Evolutionary conservation across 2,113 vertebrate genomes (phyloP).

Genomic region (Pteropus alecto): DNA sequence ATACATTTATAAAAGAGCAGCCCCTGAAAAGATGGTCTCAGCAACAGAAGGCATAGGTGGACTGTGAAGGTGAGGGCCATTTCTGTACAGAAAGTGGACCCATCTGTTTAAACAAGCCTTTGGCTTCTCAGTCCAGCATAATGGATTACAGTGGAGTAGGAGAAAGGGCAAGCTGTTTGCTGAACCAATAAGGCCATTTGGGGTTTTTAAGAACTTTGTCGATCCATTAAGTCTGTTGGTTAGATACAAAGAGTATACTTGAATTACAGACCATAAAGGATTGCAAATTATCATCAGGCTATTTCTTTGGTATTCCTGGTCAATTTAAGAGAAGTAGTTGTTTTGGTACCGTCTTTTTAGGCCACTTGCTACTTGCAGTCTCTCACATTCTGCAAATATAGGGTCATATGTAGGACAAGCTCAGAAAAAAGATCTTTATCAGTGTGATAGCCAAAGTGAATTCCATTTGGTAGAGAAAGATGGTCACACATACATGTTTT

Average conservation of each 20-base stretch:
- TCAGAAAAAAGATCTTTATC: neutral
- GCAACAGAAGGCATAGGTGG: neutral
- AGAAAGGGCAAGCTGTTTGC: neutral
- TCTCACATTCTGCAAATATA: neutral
- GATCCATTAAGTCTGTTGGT: neutral
- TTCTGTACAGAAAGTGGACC: neutral
- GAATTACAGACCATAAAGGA: neutral
- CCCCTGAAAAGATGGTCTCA: neutral
- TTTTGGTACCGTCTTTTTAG: neutral
- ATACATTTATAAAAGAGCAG: neutral
- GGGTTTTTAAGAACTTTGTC: neutral
- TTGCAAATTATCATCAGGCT: neutral
- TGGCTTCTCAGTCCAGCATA: neutral
- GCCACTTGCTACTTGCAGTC: neutral
- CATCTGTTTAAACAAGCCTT: neutral
- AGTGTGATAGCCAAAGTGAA: neutral
- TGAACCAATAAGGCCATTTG: neutral
- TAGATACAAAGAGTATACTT: neutral
- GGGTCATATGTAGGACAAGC: neutral
- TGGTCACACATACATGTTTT: constrained; percentile 4
- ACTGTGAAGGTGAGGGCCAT: neutral
- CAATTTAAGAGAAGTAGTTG: neutral
- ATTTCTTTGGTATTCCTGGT: neutral
- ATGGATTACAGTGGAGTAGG: neutral
- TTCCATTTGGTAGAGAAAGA: neutral